A percentile compares a stretch with the other conserved stretches of the same genome.
phyloP scores from a whole-genome alignment of 2,113 vertebrate genomes.

The Varanus komodoensis region DNA sequence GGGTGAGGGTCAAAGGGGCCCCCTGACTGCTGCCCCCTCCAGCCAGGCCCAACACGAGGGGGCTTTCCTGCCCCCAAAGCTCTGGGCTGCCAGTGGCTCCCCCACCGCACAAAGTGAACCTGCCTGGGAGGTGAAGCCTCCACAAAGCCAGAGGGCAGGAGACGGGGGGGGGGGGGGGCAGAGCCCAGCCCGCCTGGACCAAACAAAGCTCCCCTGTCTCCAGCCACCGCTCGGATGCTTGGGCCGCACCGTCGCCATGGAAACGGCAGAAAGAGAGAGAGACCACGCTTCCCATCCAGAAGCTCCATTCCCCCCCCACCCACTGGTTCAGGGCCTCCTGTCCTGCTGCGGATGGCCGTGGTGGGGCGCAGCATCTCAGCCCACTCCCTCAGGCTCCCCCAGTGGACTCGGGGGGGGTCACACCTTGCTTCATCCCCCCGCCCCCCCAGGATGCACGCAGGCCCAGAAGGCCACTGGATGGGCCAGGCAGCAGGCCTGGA shows the following conservation, averaged over 20 bases:
- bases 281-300: background rate
- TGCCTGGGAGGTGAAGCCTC: background rate
- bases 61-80: background rate
- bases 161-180: background rate
- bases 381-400: background rate
- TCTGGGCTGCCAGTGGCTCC: background rate
- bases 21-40: background rate
- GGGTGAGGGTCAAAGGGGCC: background rate
- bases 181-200: background rate
- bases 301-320: background rate
- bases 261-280: background rate
- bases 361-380: background rate
- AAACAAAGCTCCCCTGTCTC: constrained; percentile 19
- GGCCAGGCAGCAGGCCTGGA: too few relatives aligned
- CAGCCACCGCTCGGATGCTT: background rate
- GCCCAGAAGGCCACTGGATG: background rate
- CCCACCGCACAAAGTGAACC: background rate
- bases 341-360: background rate
- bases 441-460: background rate
- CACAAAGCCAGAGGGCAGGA: background rate
- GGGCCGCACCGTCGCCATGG: constrained; percentile 5
- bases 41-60: background rate
- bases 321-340: background rate
- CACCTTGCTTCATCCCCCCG: background rate
- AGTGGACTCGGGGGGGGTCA: background rate